phyloP scores from a whole-genome alignment of 2,797 vertebrate genomes.

The Megaceryle alcyon region DNA sequence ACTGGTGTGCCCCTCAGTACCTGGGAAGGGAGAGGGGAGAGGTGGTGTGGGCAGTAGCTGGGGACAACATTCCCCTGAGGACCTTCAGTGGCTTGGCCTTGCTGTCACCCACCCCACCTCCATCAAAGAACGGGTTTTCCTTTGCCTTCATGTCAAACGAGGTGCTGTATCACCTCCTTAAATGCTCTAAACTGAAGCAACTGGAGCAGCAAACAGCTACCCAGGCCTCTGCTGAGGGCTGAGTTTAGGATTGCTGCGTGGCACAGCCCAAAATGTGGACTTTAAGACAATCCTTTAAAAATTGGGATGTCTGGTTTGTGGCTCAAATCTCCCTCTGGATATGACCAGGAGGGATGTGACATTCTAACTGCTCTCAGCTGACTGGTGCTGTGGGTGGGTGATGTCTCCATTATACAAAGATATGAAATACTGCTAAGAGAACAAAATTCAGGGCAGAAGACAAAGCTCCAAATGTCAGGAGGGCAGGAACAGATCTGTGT shows the following conservation, averaged over 20 bases:
- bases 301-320: background rate
- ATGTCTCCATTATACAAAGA: background rate
- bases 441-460: background rate
- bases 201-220: background rate
- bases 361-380: background rate
- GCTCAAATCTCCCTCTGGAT: background rate
- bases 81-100: fast-evolving
- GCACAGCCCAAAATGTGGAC: background rate
- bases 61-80: background rate
- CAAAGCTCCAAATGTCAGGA: background rate
- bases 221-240: background rate
- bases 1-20: background rate
- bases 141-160: background rate
- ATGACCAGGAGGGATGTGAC: background rate
- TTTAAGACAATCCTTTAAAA: background rate
- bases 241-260: background rate
- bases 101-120: fast-evolving
- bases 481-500: background rate
- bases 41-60: background rate
- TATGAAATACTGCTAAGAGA: background rate
- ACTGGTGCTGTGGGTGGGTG: background rate
- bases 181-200: background rate
- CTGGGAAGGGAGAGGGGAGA: background rate
- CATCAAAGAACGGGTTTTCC: background rate
- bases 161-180: background rate